Conservation (phyloP, 2,797 vertebrate genomes). For the Lithobates pipiens region DNA sequence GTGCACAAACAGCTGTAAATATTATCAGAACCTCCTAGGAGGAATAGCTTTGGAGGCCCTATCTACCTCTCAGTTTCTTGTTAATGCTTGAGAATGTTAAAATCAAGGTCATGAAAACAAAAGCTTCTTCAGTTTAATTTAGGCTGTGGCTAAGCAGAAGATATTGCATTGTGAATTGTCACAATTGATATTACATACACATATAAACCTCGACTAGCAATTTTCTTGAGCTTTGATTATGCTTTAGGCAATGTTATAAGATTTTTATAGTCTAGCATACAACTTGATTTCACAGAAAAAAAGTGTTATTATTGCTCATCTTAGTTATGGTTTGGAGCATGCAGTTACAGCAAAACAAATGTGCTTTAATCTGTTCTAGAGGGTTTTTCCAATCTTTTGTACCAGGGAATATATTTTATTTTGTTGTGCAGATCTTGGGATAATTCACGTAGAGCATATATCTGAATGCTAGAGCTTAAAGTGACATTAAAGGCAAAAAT, state of each 20-base stretch:
- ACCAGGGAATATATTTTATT: constrained; percentile 17
- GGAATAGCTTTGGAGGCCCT: background rate
- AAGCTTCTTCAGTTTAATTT: constrained; percentile 54
- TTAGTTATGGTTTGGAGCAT: constrained; percentile 40
- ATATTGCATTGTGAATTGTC: constrained; percentile 61
- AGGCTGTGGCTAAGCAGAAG: constrained; percentile 25
- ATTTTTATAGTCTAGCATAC: constrained; percentile 47
- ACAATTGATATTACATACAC: constrained; percentile 58
- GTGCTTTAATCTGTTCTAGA: too few relatives aligned
- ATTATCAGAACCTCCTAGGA: background rate
- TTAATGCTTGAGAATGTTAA: constrained; percentile 19
- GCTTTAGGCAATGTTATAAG: constrained; percentile 38
- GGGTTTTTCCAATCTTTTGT: background rate
- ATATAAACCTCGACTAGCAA: constrained; percentile 52
- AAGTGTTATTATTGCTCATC: constrained; percentile 32
- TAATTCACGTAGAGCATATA: background rate
- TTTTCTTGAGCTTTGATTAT: constrained; percentile 46
- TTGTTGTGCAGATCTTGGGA: background rate
- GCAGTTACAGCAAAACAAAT: constrained; percentile 40
- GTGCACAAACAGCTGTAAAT: background rate
- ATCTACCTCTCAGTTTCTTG: constrained; percentile 4
- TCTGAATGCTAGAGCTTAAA: background rate
- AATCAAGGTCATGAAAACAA: constrained; percentile 47
- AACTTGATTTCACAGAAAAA: constrained; percentile 45
- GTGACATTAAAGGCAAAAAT: background rate